Base-by-base conservation (phyloP, 2,797 vertebrate genomes). In the Eulemur mongoz region DNA sequence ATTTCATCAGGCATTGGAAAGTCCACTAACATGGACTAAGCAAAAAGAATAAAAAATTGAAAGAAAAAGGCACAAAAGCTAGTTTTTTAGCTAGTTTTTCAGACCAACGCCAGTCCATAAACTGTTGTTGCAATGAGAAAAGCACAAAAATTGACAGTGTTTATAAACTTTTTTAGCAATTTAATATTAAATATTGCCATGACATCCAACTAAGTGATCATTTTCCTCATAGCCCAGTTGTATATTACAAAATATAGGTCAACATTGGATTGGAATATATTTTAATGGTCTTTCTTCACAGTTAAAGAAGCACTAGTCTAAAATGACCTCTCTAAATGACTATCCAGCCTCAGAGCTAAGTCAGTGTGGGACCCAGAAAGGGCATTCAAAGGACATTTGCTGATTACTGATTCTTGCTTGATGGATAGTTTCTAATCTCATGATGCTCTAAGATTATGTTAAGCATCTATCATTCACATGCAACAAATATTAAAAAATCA, bases 181-280 rank as follows among this genome's bases (percentile, higher is more conserved):
- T 61, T 72, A 11, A 43, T 54, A 27, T 43, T 65, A 57, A 57
- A 25, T 57, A 57, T 57, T 57, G 4, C 45, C 43, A 25, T 25
- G 45, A 69, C 57, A 59, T 63, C 48, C 80, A 79, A 59, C 22
- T 67, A 22, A 43, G 48, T 57, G 13, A 70, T 70, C 40, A 13
- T 61, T 84, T 93, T 94, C 45, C 88, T 96, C 63, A 54, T 69
- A 88, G 69, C 13, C 61, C 15, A 52, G 4, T 93, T 95, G 61
- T 48, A 7, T 50, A 67, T 85, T 78, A 75, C 13, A 84, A 92
- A 93, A 65, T 75, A 59, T 11, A 69, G 32, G 30, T 61, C 76
- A 57, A 57, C 3, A 35, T 22, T 75, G 32, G 10, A 27, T 69
- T 75, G 4, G 5, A 73, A 65, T 78, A 45, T 35, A 59, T 87